Base-by-base conservation (phyloP, 1,140 invertebrate species). In the Nomia melanderi region DNA sequence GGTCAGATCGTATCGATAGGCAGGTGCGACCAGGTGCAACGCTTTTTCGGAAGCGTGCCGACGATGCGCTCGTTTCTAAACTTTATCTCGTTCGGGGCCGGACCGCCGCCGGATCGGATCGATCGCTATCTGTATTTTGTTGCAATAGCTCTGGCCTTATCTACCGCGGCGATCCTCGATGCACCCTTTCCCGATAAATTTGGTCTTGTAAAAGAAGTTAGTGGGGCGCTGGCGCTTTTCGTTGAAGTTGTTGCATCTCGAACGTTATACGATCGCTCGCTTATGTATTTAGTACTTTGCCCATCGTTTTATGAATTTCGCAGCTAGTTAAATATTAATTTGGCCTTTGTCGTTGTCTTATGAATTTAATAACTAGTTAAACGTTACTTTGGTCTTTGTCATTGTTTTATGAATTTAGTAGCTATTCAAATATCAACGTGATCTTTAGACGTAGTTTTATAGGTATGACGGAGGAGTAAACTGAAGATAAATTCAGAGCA, bases 1-100 rank as follows among this genome's bases (percentile, higher is more conserved):
- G 56, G 41, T 33, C 23, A 33, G 74, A 77, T 77, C 66, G 65
- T 70, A 77, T 77, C 74, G 65, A 14, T 2, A 39, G 66, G 70
- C 74, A 77, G 74, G 74, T 77, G 74, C 66, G 56, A 39, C 74
- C 74, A 77, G 65, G 56, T 77, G 65, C 74, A 23, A 33, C 29
- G 17, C n/a, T 53, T 70, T n/a, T 62, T 70, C 65, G 69, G 56
- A 62, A 77, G 74, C 66, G 74, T 62, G 74, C 65, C 74, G 74
- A 62, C 66, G 57, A 53, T 27, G 3, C 25, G 27, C 20, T 59
- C 14, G n/a, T 36, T 74, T 56, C 65, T 44, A 76, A 69, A 70
- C 41, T 70, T 50, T 69, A 69, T 60, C 73, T 23, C 31, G 0
- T 20, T 41, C 29, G 39, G 23, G 59, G 50, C 54, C n/a, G n/a